These are phyloP conservation scores for Sarotherodon lohbergeri DNA, from an alignment of 2,113 vertebrate genomes.

Conservation along the genomic window DNA sequence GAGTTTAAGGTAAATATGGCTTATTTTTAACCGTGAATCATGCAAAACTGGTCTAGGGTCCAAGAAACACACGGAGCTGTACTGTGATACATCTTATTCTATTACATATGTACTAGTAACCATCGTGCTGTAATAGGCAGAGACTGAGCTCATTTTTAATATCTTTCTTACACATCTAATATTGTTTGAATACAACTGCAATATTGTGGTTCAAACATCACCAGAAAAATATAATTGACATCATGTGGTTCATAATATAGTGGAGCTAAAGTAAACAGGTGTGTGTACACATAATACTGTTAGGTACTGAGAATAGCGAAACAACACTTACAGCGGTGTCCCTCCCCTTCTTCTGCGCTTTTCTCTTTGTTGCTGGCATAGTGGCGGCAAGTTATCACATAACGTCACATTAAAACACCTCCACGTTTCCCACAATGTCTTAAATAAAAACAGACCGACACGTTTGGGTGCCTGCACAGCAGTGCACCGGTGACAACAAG, in stretches of 20 bases:
- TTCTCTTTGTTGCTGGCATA: slow-evolving; percentile 37
- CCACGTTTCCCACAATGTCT: neutral
- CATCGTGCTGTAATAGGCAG: neutral
- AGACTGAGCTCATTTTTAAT: neutral
- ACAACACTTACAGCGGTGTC: slow-evolving; percentile 54
- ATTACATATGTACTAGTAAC: neutral
- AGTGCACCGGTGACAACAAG: neutral
- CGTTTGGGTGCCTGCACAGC: neutral
- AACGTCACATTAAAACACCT: neutral
- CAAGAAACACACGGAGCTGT: neutral
- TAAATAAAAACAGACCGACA: neutral
- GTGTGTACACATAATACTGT: neutral
- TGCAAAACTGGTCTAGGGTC: neutral
- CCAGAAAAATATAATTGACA: neutral
- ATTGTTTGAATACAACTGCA: neutral
- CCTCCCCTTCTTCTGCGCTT: slow-evolving; percentile 33
- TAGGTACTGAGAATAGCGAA: neutral
- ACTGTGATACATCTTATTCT: neutral
- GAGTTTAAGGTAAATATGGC: neutral
- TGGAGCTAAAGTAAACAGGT: neutral
- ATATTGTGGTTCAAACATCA: neutral
- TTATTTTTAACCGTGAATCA: neutral
- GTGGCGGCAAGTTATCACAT: neutral
- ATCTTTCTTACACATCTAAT: neutral
- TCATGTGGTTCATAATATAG: too few relatives aligned